Base-by-base conservation (phyloP, 2,797 vertebrate species). In the Squalus acanthias region DNA sequence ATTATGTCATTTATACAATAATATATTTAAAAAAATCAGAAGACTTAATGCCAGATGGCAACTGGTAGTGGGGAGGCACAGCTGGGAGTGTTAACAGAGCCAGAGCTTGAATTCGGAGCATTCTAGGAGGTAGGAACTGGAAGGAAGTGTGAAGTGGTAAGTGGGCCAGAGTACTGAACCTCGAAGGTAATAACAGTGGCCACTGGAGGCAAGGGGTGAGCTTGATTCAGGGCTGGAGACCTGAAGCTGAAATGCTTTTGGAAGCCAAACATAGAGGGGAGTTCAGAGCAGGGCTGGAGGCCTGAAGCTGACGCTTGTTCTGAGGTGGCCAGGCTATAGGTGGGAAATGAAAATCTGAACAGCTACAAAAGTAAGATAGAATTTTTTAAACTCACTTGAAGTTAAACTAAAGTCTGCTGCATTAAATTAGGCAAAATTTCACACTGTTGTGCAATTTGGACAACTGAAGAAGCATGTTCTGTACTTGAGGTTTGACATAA, bases 401-500 rank as follows among this genome's bases (percentile, higher is more conserved):
- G 22, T 46, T 85, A 85, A 85, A 46, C 39, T 89, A 9, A 57
- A 88, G 50, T 53, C 87, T 15, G 5, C 2, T 85, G 10, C 6
- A 33, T 29, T 89, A 89, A 89, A 89, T 89, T 89, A 33, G 24
- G 87, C 22, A 89, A 60, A 89, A 13, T 89, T 89, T 89, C 50
- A 60, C 50, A 89, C 87, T 85, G 39, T 79, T 82, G 39, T 85
- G 39, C 46, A 85, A 89, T 33, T 89, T 89, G 46, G 46, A 57
- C 53, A 89, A 60, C 24, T 89, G 24, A 33, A 60, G 29, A 92
- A 8, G 60, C 65, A 65, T 65, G 60, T 92, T 92, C 60, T 33
- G 29, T 92, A 63, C 89, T n/a, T 92, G 89, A 65, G 60, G n/a
- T 92, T 92, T 92, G 60, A 92, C 89, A 60, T 82, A 46, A 13